These are phyloP conservation scores for Anthoscopus minutus DNA, from an alignment of 2,113 vertebrate genomes.

Conservation along the genomic window DNA sequence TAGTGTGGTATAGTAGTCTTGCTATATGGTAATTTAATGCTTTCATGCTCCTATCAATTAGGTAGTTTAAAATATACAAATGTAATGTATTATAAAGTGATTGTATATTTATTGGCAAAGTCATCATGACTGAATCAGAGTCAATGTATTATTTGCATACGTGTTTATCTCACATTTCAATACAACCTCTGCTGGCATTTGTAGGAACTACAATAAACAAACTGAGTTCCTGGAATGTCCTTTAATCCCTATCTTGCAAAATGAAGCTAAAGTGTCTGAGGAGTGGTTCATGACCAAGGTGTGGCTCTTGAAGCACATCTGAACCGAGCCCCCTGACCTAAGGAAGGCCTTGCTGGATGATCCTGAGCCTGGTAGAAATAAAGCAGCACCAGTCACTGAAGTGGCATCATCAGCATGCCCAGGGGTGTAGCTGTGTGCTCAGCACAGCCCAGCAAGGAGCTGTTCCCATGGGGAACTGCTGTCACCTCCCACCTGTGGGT, in stretches of 20 bases:
- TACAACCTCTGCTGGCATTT: slow-evolving; percentile 36
- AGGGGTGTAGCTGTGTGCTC: background rate
- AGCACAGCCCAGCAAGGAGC: background rate
- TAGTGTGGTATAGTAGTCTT: slow-evolving; percentile 47
- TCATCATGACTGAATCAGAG: background rate
- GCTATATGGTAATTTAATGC: slow-evolving; percentile 66
- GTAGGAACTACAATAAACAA: slow-evolving; percentile 3
- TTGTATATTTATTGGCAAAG: slow-evolving; percentile 58
- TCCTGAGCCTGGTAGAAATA: background rate
- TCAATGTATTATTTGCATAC: slow-evolving; percentile 2
- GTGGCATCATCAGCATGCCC: background rate
- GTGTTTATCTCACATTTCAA: slow-evolving; percentile 13
- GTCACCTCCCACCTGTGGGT: background rate
- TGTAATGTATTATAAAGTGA: slow-evolving; percentile 48
- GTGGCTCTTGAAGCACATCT: background rate
- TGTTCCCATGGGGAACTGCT: background rate
- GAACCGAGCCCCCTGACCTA: background rate
- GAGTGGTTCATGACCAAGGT: rapidly evolving
- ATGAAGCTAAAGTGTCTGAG: background rate
- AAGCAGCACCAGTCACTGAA: background rate
- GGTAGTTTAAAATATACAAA: slow-evolving; percentile 56
- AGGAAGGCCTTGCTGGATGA: background rate
- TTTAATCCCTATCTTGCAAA: background rate
- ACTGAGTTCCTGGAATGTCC: background rate
- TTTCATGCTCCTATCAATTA: slow-evolving; percentile 59